These are phyloP conservation scores for Manis javanica DNA, from an alignment of 2,797 vertebrate genomes.

Conservation along the genomic window DNA sequence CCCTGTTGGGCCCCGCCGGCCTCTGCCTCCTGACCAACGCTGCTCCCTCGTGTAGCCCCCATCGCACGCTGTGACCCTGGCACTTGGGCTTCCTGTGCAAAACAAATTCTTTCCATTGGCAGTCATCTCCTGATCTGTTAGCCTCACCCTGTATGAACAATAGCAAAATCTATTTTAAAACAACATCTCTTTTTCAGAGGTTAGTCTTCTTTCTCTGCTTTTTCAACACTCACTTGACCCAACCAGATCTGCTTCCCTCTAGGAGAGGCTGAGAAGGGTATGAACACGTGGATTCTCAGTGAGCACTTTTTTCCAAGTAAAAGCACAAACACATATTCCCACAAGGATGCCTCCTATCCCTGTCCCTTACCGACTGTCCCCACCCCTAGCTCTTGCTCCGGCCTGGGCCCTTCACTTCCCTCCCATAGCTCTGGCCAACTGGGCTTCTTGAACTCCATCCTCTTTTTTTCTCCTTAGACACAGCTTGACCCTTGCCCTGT, in stretches of 20 bases:
- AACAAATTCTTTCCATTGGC: not conserved
- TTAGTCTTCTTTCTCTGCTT: not conserved
- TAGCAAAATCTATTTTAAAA: not conserved
- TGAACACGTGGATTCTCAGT: not conserved
- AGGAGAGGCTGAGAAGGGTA: not conserved
- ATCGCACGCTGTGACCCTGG: fast-evolving
- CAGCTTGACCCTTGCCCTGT: not conserved
- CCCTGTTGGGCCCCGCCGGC: fast-evolving
- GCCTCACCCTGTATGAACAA: fast-evolving
- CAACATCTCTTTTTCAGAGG: not conserved
- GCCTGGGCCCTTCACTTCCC: not conserved
- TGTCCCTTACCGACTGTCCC: not conserved
- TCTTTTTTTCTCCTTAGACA: not conserved
- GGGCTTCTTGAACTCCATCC: not conserved
- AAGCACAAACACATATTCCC: not conserved
- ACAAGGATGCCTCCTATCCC: not conserved
- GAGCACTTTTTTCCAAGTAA: not conserved
- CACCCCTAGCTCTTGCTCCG: not conserved
- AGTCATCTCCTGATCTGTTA: not conserved
- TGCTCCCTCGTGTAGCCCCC: fast-evolving
- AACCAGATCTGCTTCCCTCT: not conserved
- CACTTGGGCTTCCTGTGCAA: not conserved
- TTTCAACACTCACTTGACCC: not conserved
- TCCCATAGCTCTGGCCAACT: not conserved
- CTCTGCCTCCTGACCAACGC: fast-evolving